Percentiles rank a stretch among this genome's conserved stretches.
These are phyloP conservation scores for Neelides sp. DNA, from an alignment of 1,140 invertebrate species.

Conservation along the genomic window DNA sequence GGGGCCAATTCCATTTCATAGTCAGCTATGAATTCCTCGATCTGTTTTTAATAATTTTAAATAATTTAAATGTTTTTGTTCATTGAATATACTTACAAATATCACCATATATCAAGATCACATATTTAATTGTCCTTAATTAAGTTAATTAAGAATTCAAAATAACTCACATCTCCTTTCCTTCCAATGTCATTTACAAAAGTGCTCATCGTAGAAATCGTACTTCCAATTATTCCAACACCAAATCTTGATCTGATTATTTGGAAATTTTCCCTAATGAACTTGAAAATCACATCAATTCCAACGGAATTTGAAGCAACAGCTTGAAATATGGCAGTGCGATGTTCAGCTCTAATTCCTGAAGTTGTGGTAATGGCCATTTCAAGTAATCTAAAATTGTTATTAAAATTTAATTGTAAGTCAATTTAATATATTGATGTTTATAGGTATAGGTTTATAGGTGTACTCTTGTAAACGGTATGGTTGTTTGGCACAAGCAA, in stretches of 20 bases:
- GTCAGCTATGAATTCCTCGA: not conserved
- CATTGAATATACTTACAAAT: too few relatives aligned
- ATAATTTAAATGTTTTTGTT: too few relatives aligned
- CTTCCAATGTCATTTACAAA: not conserved
- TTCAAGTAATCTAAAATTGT: not conserved
- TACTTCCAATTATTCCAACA: not conserved
- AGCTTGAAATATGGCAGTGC: not conserved
- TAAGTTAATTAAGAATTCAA: too few relatives aligned
- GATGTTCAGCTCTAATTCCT: not conserved
- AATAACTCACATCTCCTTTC: not conserved
- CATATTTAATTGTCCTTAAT: too few relatives aligned
- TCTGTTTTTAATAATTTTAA: too few relatives aligned
- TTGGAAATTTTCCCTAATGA: not conserved
- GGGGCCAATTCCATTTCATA: not conserved
- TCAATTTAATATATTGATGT: too few relatives aligned
- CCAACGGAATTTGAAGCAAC: conserved; percentile 5
- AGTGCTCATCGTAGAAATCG: not conserved
- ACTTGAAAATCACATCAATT: not conserved
- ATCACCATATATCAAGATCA: too few relatives aligned
- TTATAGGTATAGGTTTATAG: too few relatives aligned
- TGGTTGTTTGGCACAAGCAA: not conserved
- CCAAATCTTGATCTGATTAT: conserved; percentile 5
- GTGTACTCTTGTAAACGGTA: too few relatives aligned
- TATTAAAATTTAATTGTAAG: too few relatives aligned
- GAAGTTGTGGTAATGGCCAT: conserved; percentile 1